Evolutionary conservation across 1,140 invertebrate species (phyloP).

Genomic region (Capitella teleta): DNA sequence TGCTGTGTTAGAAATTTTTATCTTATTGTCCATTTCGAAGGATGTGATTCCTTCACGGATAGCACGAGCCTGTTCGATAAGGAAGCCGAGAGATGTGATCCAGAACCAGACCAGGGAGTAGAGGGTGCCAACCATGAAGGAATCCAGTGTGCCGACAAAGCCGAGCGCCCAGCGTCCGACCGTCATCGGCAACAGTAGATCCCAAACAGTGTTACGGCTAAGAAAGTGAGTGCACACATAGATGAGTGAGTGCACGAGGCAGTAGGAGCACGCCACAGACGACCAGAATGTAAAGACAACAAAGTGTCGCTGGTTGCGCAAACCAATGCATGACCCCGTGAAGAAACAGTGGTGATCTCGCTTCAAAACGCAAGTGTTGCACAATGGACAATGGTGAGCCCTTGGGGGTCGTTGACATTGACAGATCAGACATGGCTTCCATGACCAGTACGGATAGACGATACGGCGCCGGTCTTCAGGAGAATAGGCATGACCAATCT

Average conservation of each 20-base stretch:
- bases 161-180: conserved; percentile 6
- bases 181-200: conserved; percentile 10
- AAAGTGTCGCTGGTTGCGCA: conserved; percentile 79
- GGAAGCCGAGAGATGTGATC: conserved; percentile 3
- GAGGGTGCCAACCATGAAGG: conserved; percentile 5
- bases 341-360: conserved; percentile 91
- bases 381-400: conserved; percentile 24
- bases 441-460: conserved; percentile 14
- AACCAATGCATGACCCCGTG: conserved; percentile 76
- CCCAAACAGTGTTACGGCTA: background rate
- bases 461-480: background rate
- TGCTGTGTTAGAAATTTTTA: conserved; percentile 1
- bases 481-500: background rate
- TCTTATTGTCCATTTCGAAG: conserved; percentile 10
- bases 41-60: conserved; percentile 5
- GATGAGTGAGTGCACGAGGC: conserved; percentile 2
- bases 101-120: conserved; percentile 13
- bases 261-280: conserved; percentile 7
- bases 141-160: background rate
- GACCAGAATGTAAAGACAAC: conserved; percentile 31
- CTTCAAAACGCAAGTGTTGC: conserved; percentile 25
- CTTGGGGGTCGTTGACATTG: conserved; percentile 17
- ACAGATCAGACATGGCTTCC: conserved; percentile 12
- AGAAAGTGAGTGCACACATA: conserved; percentile 9
- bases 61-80: conserved; percentile 5